Base-by-base conservation (phyloP, 2,113 vertebrate genomes). In the Oophaga pumilio region DNA sequence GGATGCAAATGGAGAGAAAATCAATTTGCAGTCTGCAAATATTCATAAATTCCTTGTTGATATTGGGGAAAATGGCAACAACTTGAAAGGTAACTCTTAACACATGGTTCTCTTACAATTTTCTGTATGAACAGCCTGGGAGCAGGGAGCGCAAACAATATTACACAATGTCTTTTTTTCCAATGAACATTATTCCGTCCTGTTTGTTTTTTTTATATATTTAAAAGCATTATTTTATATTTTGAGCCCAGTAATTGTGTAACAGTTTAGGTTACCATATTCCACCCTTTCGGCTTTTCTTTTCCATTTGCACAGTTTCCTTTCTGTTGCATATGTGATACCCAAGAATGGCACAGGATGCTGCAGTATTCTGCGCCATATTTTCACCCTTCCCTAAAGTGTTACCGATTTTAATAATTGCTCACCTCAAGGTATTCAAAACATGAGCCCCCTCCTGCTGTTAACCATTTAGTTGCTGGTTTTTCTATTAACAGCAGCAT, bases 11-110 rank as follows among this genome's bases (percentile, higher is more conserved):
- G 90, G 92, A 3, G 74, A 91, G 2, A 93, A 95, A 88, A 91
- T 93, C 88, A 92, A 79, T 62, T 68, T 91, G 83, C 90, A 92
- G 85, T 93, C 91, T 52, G 91, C 82, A n/a, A 89, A 91, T 66
- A 91, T 93, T 86, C 95, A 96, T 20, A 96, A 92, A 90, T 95
- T 98, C 49, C 85, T 94, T 0, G 90, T 99, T 90, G 91, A 91
- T 0, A 91, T 96, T 92, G 95, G 96, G 89, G 95, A 95, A 33
- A 90, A 76, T 89, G 96, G 90, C 89, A 96, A 93, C 90, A 98
- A 98, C 91, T 91, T 99, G 86, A 95, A 96, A 85, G 98, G 97
- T 99, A 95, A 5, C 52, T 78, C 15, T 83, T 83, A 5, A 33
- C 24, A 80, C 76, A 81, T 85, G 20, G 11, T 49, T 85, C 79